Evolutionary conservation across 2,888 invertebrate genomes (phyloP).

Genomic region (Ceraclea dissimilis): DNA sequence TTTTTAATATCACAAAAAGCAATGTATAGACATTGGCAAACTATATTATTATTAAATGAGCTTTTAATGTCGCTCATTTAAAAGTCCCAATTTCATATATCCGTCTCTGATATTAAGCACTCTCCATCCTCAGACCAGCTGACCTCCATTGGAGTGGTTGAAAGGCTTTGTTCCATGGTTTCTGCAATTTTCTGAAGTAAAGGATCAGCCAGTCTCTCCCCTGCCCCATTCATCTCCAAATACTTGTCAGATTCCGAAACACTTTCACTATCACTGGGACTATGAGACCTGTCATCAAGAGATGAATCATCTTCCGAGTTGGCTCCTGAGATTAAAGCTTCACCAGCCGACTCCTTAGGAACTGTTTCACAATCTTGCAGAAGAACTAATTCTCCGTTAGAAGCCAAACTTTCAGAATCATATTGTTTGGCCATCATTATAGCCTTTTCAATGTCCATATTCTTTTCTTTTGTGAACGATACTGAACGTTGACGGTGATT

Average conservation of each 20-base stretch:
- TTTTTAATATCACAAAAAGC: conserved; percentile 5
- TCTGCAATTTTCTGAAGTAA: conserved; percentile 24
- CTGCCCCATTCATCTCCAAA: conserved; percentile 19
- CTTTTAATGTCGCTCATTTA: conserved; percentile 21
- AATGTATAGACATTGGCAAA: conserved; percentile 6
- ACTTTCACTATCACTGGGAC: conserved; percentile 25
- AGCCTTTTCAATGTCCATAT: conserved; percentile 13
- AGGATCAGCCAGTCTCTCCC: conserved; percentile 22
- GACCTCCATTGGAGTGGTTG: conserved; percentile 27
- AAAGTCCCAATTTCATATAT: conserved; percentile 27
- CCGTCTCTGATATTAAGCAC: conserved; percentile 22
- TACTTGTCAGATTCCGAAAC: conserved; percentile 22
- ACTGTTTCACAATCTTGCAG: conserved; percentile 26
- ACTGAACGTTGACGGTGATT: conserved; percentile 8
- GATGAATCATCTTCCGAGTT: conserved; percentile 48
- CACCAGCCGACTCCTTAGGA: conserved; percentile 58
- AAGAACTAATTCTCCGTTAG: conserved; percentile 20
- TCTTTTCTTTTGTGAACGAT: conserved; percentile 12
- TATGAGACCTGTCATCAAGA: conserved; percentile 23
- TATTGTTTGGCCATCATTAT: conserved; percentile 9
- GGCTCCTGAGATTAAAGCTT: conserved; percentile 59
- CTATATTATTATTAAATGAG: conserved; percentile 10
- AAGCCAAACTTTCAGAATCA: conserved; percentile 11
- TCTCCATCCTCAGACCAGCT: conserved; percentile 29
- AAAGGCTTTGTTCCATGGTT: conserved; percentile 20